Conservation (phyloP, 2,113 vertebrate species). For the Chinchilla lanigera region DNA sequence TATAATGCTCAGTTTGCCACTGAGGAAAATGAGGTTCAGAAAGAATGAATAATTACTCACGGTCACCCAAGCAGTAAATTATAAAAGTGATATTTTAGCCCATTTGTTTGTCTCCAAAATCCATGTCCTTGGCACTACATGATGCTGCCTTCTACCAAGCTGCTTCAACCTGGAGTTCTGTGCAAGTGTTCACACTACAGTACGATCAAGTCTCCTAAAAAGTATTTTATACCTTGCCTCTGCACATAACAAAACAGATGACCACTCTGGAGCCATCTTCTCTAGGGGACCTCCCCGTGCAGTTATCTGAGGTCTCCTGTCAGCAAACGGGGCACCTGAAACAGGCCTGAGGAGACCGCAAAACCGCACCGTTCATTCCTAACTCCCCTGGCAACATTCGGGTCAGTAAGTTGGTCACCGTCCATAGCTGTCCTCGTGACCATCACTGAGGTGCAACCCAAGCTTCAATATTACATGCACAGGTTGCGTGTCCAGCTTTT, state of each 20-base stretch:
- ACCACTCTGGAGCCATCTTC: neutral
- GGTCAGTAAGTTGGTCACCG: neutral
- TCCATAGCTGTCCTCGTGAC: neutral
- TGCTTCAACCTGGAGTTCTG: neutral
- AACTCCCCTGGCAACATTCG: neutral
- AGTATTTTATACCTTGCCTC: neutral
- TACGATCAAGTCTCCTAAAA: neutral
- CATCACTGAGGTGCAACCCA: neutral
- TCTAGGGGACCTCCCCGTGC: neutral
- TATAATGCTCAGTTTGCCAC: neutral
- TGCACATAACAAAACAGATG: neutral
- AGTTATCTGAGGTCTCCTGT: neutral
- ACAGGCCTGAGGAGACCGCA: neutral
- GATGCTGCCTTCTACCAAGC: neutral
- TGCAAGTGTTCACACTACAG: neutral
- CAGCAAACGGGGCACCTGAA: neutral
- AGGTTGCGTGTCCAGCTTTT: neutral
- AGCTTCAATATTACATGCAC: neutral
- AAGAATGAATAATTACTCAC: neutral
- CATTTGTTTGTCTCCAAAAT: constrained; percentile 2
- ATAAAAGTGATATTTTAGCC: neutral
- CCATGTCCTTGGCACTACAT: neutral
- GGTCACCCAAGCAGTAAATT: neutral
- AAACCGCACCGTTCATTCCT: neutral
- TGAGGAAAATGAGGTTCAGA: constrained; percentile 17